These are phyloP conservation scores for Acrossocheilus wenchowensis DNA, from an alignment of 2,797 vertebrate species.

Conservation along the genomic window DNA sequence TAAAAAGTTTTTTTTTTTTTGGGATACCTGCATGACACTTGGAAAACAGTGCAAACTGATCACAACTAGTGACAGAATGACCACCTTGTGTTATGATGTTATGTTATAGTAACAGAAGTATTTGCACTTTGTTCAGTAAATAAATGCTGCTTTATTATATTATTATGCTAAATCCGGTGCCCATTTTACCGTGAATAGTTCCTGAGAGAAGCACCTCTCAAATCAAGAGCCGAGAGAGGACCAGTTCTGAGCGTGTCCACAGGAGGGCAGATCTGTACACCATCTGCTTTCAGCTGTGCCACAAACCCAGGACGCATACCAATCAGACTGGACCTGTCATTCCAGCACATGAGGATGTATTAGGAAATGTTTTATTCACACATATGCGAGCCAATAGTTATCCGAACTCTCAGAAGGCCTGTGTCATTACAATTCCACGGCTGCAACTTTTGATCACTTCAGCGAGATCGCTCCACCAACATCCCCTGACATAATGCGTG, in stretches of 20 bases:
- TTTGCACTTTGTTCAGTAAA: not conserved
- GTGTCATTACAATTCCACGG: slow-evolving; percentile 62
- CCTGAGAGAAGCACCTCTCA: not conserved
- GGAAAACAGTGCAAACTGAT: not conserved
- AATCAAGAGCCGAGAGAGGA: not conserved
- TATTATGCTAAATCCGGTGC: not conserved
- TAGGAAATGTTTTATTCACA: slow-evolving; percentile 46
- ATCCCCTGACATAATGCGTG: slow-evolving; percentile 45
- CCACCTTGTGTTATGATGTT: not conserved
- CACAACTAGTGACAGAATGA: not conserved
- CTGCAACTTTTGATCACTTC: slow-evolving; percentile 60
- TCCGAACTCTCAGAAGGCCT: slow-evolving; percentile 29
- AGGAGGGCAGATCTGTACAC: slow-evolving; percentile 53
- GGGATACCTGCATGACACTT: not conserved
- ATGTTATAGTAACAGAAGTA: not conserved
- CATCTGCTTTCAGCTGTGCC: slow-evolving; percentile 33
- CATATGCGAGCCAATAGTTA: slow-evolving; percentile 42
- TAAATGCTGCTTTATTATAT: not conserved
- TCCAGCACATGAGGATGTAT: slow-evolving; percentile 36
- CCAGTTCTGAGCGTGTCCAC: slow-evolving; percentile 46
- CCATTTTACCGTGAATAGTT: not conserved
- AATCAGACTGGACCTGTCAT: slow-evolving; percentile 25
- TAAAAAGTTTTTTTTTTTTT: not conserved
- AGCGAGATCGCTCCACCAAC: slow-evolving; percentile 44
- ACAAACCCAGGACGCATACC: slow-evolving; percentile 10